phyloP scores from a whole-genome alignment of 1,140 invertebrate species.

The Hermetia illucens region DNA sequence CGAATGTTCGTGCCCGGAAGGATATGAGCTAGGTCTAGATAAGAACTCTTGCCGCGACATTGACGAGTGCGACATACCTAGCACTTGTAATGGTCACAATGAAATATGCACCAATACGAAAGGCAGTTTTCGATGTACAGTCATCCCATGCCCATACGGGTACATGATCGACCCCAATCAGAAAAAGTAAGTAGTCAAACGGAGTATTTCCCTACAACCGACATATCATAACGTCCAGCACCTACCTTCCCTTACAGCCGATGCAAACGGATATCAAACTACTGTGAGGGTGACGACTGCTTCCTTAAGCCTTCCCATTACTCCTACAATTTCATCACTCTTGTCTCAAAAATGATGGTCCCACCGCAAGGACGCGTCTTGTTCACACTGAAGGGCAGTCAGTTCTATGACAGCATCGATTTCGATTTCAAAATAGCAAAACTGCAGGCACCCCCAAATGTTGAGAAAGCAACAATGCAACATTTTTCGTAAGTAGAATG shows the following conservation, averaged over 20 bases:
- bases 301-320: conserved; percentile 62
- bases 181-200: conserved; percentile 49
- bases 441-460: conserved; percentile 42
- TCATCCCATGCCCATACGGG: conserved; percentile 67
- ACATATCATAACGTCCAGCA: too few relatives aligned
- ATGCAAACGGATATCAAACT: conserved; percentile 53
- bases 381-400: conserved; percentile 75
- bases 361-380: conserved; percentile 45
- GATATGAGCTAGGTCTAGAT: conserved; percentile 60
- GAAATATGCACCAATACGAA: conserved; percentile 83
- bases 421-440: conserved; percentile 60
- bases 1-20: conserved; percentile 69
- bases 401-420: conserved; percentile 46
- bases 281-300: conserved; percentile 61
- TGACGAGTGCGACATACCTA: conserved; percentile 64
- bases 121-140: conserved; percentile 76
- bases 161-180: conserved; percentile 58
- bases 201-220: too few relatives aligned
- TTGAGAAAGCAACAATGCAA: conserved; percentile 43
- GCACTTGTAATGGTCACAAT: conserved; percentile 44
- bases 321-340: conserved; percentile 83
- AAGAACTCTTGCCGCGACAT: conserved; percentile 71
- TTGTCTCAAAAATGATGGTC: conserved; percentile 69
- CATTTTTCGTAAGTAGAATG: conserved; percentile 45
- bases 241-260: conserved; percentile 44